Percentiles rank a stretch among this genome's conserved stretches.
Evolutionary conservation across 2,797 vertebrate species (phyloP).

Genomic region (Danio choprae): DNA sequence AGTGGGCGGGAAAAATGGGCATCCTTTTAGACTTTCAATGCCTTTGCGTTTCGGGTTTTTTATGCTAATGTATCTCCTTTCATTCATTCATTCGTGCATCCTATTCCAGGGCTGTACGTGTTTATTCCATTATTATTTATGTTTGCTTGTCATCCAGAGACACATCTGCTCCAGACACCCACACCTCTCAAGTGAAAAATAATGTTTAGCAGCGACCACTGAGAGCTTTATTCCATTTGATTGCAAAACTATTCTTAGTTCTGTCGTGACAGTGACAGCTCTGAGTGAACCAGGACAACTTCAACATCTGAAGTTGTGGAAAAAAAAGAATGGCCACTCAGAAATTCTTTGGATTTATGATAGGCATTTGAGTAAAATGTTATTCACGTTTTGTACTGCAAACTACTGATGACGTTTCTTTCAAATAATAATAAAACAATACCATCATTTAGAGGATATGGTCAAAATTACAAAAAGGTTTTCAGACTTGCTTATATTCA

Average conservation of each 20-base stretch:
- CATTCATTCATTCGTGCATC: not conserved
- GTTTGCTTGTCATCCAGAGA: not conserved
- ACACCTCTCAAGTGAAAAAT: slow-evolving; percentile 28
- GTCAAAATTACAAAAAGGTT: no score
- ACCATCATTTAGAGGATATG: no score
- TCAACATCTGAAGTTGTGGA: not conserved
- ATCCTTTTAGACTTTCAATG: not conserved
- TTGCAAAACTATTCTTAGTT: slow-evolving; percentile 17
- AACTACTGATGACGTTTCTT: no score
- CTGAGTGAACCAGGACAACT: not conserved
- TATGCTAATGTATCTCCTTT: not conserved
- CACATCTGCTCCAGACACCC: not conserved
- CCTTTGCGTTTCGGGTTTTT: not conserved
- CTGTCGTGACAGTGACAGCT: not conserved
- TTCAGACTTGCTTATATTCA: no score
- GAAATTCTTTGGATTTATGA: no score
- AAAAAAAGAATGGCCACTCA: no score
- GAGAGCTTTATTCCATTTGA: slow-evolving; percentile 48
- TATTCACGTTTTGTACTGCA: no score
- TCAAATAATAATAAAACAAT: no score
- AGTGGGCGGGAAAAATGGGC: not conserved
- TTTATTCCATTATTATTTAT: slow-evolving; percentile 3
- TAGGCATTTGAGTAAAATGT: no score
- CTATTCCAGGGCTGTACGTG: not conserved
- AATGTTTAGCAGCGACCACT: slow-evolving; percentile 42